phyloP scores from a whole-genome alignment of 92 coral and sea anemone species.

The Montipora capitata region DNA sequence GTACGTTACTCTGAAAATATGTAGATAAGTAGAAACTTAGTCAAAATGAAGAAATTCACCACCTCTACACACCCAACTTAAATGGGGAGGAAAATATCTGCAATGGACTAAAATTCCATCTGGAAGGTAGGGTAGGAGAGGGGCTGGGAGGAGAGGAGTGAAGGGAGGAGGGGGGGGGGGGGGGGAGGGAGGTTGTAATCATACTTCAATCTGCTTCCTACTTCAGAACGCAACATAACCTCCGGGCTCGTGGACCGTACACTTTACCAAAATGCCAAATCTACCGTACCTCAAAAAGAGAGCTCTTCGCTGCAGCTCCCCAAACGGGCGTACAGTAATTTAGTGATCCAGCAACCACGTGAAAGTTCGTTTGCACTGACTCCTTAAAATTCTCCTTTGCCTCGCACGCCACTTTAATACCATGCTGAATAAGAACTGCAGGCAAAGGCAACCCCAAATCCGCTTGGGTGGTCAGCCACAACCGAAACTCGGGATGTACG shows the following conservation, averaged over 20 bases:
- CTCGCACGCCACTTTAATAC: slow-evolving; percentile 96
- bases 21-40: neutral
- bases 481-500: slow-evolving; percentile 90
- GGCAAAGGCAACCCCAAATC: slow-evolving; percentile 88
- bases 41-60: no score
- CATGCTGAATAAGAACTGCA: slow-evolving; percentile 89
- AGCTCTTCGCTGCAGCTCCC: slow-evolving; percentile 38
- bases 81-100: no score
- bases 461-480: slow-evolving; percentile 85
- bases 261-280: neutral
- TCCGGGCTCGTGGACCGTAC: no score
- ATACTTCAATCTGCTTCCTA: no score
- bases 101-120: no score
- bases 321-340: slow-evolving; percentile 67
- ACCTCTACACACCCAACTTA: no score
- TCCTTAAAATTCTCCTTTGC: slow-evolving; percentile 74
- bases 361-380: slow-evolving; percentile 63
- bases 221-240: no score
- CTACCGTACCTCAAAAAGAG: slow-evolving; percentile 83
- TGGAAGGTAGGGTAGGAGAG: no score
- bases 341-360: slow-evolving; percentile 65
- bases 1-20: slow-evolving; percentile 76
- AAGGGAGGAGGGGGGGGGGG: no score
- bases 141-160: no score
- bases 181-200: no score